Evolutionary conservation across 2,113 vertebrate genomes (phyloP), one percentile per base, ranked within the genome.

Genomic region (Acrocephalus kingi): DNA sequence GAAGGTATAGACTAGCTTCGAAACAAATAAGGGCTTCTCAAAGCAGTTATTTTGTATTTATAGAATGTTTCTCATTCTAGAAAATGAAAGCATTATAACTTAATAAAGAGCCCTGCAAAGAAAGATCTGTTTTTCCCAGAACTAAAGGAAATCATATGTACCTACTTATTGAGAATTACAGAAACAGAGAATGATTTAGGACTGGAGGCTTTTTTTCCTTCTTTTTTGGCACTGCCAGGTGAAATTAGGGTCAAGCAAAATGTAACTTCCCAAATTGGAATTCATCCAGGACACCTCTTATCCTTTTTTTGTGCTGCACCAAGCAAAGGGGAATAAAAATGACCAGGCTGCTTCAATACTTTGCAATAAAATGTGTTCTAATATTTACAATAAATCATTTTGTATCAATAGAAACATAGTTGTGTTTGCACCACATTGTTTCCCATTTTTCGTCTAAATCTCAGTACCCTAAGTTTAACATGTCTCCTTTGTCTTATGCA

Each of bases 211-310:
- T 79, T 91, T 91, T 84, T 37, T 61, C 25, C 13, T 64, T 48
- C 17, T 76, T 54, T 84, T 94, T 72, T 78, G 75, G 31, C 41
- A 54, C 43, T 54, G 11, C 39, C 37, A 13, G 56, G 61, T 95
- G 76, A 96, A 84, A 61, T 90, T 72, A 76, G 45, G 61, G 86
- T 95, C 73, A 90, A 37, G 28, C 3, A 87, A 95, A 89, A 82
- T 62, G 39, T 58, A 92, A 89, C 89, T 89, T 96, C 49, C 39
- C 55, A 73, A 78, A 61, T 2, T 86, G 82, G 80, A 96, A 68
- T 74, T 75, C 2, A 4, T 68, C 86, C 94, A 96, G 69, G n/a
- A 90, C 37, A 74, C 43, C 49, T 64, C 35, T 91, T 67, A 45
- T 22, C 25, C 13, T 41, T 83, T 49, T 22, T 64, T 81, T 84